Percentiles rank a stretch among this genome's conserved stretches.
phyloP scores from a whole-genome alignment of 2,888 invertebrate genomes.

The Teinopalpus imperialis region DNA sequence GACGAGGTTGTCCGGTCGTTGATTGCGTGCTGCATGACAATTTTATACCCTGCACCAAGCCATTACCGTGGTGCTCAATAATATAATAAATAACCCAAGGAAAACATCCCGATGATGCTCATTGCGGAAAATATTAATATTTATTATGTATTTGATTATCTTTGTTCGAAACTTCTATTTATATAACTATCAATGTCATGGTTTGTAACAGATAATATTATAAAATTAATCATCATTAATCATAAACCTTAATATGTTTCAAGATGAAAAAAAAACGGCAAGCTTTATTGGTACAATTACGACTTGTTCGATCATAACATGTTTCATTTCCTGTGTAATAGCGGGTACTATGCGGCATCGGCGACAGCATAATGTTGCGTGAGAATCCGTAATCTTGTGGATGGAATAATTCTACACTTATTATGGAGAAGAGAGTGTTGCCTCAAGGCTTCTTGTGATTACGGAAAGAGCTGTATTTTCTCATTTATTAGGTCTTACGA shows the following conservation, averaged over 20 bases:
- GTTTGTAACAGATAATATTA: too few relatives aligned
- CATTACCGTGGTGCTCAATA: conserved; percentile 31
- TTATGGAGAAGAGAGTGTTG: conserved; percentile 8
- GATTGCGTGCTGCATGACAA: conserved; percentile 49
- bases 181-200: too few relatives aligned
- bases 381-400: conserved; percentile 15
- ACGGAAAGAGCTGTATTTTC: too few relatives aligned
- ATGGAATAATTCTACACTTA: conserved; percentile 1
- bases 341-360: neutral
- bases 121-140: conserved; percentile 31
- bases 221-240: too few relatives aligned
- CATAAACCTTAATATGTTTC: conserved; percentile 4
- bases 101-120: conserved; percentile 31
- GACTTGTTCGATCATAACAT: conserved; percentile 11
- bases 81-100: conserved; percentile 29
- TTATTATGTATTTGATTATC: conserved; percentile 36
- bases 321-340: conserved; percentile 20
- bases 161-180: too few relatives aligned
- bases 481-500: too few relatives aligned
- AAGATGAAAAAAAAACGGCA: conserved; percentile 3
- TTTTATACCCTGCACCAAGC: conserved; percentile 33
- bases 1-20: conserved; percentile 46
- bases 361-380: conserved; percentile 2
- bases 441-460: neutral
- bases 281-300: conserved; percentile 10